phyloP scores from a whole-genome alignment of 2,888 invertebrate genomes.

The Andrena minutula region DNA sequence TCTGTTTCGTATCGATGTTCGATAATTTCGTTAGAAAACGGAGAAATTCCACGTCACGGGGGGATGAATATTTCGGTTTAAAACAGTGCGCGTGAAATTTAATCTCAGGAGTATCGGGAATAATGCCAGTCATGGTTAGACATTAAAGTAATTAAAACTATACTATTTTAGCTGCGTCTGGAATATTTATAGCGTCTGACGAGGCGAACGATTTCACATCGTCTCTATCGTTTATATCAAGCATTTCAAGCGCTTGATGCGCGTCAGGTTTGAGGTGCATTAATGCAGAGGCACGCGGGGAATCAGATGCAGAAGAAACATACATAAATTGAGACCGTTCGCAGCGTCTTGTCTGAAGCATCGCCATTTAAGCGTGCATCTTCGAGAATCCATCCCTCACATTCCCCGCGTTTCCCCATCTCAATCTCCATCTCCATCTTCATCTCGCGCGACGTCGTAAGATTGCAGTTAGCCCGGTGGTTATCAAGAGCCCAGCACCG shows the following conservation, averaged over 20 bases:
- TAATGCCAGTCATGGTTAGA: constrained; percentile 1
- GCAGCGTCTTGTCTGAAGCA: no score
- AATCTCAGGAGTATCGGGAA: background rate
- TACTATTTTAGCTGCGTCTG: background rate
- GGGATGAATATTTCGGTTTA: background rate
- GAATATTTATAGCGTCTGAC: background rate
- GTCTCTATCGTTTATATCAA: background rate
- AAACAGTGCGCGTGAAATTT: background rate
- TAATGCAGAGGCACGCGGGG: no score
- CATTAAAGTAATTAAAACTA: constrained; percentile 6
- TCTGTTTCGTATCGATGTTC: constrained; percentile 2
- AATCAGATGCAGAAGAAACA: no score
- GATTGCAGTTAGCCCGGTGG: constrained; percentile 4
- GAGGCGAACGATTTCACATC: background rate
- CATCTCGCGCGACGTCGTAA: constrained; percentile 11
- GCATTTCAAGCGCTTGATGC: no score
- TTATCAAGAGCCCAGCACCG: background rate
- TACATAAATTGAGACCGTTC: no score
- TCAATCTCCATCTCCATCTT: no score
- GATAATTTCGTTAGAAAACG: constrained; percentile 8
- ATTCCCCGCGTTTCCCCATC: background rate
- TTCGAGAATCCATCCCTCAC: no score
- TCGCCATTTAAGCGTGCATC: no score
- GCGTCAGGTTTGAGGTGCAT: no score
- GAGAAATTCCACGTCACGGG: constrained; percentile 1